These are phyloP conservation scores for Halesus radiatus DNA, from an alignment of 1,140 invertebrate species.

Conservation along the genomic window DNA sequence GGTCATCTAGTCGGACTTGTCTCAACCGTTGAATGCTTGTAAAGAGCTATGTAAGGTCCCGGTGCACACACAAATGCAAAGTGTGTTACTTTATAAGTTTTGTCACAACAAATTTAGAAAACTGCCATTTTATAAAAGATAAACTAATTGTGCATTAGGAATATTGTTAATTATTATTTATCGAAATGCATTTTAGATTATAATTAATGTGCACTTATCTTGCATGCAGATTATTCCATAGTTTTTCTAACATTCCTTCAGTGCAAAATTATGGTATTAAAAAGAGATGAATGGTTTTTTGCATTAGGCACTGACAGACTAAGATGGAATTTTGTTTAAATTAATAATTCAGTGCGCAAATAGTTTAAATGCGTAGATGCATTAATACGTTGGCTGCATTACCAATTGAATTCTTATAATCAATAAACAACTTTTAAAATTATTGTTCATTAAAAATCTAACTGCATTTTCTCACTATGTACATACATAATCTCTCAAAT, in stretches of 20 bases:
- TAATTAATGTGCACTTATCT: background rate
- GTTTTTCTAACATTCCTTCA: constrained; percentile 21
- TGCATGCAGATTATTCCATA: background rate
- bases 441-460: background rate
- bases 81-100: constrained; percentile 10
- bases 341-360: too few relatives aligned
- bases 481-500: background rate
- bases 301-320: background rate
- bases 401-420: background rate
- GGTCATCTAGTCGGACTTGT: constrained; percentile 41
- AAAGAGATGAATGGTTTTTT: background rate
- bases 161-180: constrained; percentile 3
- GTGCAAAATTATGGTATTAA: background rate
- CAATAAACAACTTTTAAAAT: background rate
- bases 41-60: constrained; percentile 47
- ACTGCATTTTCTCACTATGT: background rate
- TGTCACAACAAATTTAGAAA: background rate
- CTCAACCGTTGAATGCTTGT: constrained; percentile 22
- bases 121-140: constrained; percentile 25
- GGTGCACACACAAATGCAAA: background rate
- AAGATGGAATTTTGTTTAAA: background rate
- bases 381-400: too few relatives aligned
- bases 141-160: background rate
- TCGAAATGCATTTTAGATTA: background rate
- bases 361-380: too few relatives aligned